Evolutionary conservation across 1,140 invertebrate species (phyloP), one percentile per base, ranked within the genome.

Genomic region (Periplaneta americana): DNA sequence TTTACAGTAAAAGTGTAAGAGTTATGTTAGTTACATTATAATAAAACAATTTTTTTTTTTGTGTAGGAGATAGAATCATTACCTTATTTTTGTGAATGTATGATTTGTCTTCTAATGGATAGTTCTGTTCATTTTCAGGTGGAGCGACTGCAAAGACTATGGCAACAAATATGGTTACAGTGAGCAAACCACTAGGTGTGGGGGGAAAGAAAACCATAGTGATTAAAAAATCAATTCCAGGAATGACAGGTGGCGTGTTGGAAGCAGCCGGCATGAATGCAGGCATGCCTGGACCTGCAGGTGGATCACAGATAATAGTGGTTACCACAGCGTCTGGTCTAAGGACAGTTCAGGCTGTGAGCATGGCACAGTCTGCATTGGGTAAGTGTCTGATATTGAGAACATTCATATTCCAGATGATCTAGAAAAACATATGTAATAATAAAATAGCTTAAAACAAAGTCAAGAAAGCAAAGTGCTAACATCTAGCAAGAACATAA

Each of bases 261-360:
- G 48, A n/a, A n/a, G 28, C 48, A 66, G 48, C 48, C 28, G 48
- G 48, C 11, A 66, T 66, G 48, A 78, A 28, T 78, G 92, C 88
- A 37, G 89, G 87, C 35, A 85, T 91, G 4, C 90, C 90, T 17
- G 90, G 91, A 31, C 88, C 88, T 39, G 92, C 93, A 85, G 48
- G 48, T 28, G 75, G 75, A 18, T 93, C 91, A 82, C 92, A 94
- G 84, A 92, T 94, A 34, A 91, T 93, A 66, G 93, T 95, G n/a
- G 93, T 95, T 0, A 93, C 93, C 17, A 93, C 93, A 2, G 92
- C 91, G 9, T 90, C 92, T 2, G 90, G 89, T 80, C 85, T 94
- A 32, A 89, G 93, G 80, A 91, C 92, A 32, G 91, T 93, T 74
- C 91, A 93, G 85, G 91, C 91, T 13, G 87, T 92, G 0, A 92